Conservation (phyloP, 2,888 invertebrate genomes). For the Aromia moschata region DNA sequence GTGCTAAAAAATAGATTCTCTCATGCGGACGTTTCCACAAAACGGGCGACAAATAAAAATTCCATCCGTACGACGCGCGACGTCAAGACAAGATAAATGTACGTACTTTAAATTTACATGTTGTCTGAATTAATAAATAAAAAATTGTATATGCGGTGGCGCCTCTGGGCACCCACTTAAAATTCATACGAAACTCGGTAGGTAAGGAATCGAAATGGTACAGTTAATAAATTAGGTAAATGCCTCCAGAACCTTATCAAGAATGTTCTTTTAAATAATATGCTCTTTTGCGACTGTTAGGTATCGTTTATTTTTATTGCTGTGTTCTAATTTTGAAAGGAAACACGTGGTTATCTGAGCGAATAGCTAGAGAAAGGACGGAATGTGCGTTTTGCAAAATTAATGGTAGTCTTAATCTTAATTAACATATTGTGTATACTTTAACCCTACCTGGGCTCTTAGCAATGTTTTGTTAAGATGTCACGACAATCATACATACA, state of each 20-base stretch:
- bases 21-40: not conserved
- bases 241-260: not conserved
- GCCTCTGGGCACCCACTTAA: not conserved
- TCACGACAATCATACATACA: no score
- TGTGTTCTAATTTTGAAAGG: not conserved
- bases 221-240: not conserved
- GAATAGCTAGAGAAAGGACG: not conserved
- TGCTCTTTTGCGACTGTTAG: not conserved
- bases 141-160: not conserved
- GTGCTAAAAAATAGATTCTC: constrained; percentile 5
- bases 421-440: no score
- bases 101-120: not conserved
- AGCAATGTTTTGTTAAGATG: no score
- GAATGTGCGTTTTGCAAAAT: not conserved
- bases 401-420: not conserved
- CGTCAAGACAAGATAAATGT: not conserved
- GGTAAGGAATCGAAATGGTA: not conserved
- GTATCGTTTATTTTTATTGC: not conserved
- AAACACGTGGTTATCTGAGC: not conserved
- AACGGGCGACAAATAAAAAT: not conserved
- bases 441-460: no score
- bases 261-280: not conserved
- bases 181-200: not conserved
- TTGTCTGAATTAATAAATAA: constrained; percentile 1
- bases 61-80: not conserved